Percentiles rank a stretch among this genome's conserved stretches.
Evolutionary conservation across 2,797 vertebrate genomes (phyloP).

Genomic region (Sciurus carolinensis): DNA sequence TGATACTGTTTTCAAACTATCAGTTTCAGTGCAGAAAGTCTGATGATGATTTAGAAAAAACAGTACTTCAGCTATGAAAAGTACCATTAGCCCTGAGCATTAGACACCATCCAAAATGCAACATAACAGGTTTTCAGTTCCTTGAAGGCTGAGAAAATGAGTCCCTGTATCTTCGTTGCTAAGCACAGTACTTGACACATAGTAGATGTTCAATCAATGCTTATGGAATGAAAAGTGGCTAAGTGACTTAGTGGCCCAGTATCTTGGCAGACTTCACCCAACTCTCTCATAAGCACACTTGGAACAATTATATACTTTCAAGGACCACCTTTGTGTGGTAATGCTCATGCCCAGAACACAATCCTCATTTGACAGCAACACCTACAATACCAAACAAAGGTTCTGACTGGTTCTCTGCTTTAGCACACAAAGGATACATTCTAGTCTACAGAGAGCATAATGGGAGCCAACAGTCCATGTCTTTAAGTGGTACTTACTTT

Average conservation of each 20-base stretch:
- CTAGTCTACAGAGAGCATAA: background rate
- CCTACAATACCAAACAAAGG: background rate
- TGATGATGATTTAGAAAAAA: background rate
- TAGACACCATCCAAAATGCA: constrained; percentile 16
- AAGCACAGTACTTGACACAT: background rate
- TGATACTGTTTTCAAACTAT: constrained; percentile 43
- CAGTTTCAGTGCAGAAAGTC: constrained; percentile 33
- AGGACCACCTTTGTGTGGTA: background rate
- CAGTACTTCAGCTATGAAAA: background rate
- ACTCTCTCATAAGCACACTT: background rate
- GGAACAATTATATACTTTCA: background rate
- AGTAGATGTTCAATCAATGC: background rate
- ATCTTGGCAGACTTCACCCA: background rate
- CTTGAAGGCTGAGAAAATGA: background rate
- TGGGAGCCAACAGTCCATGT: background rate
- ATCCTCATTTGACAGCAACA: background rate
- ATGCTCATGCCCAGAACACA: background rate
- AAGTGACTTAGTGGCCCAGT: background rate
- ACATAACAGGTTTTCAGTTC: background rate
- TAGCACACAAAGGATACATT: background rate
- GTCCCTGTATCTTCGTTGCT: background rate
- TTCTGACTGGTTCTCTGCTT: background rate
- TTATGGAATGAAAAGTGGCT: background rate
- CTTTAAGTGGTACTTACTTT: background rate
- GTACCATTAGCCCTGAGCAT: background rate